These are phyloP conservation scores for Carcharodon carcharias DNA, from an alignment of 2,797 vertebrate species.

Conservation along the genomic window DNA sequence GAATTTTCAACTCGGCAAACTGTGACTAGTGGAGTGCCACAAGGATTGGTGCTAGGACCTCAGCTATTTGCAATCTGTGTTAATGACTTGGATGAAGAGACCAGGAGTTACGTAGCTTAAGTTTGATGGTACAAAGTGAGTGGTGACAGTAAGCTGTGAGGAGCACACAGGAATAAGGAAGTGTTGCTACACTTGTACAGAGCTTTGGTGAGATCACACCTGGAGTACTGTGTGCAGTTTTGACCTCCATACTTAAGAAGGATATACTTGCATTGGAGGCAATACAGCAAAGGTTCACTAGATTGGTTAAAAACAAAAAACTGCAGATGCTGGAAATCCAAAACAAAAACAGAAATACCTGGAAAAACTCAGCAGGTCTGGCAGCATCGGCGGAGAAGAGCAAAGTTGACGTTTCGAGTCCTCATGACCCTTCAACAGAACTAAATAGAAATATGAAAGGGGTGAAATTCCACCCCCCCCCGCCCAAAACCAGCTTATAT, in stretches of 20 bases:
- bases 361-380: too few relatives aligned
- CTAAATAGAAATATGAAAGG: too few relatives aligned
- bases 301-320: too few relatives aligned
- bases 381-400: neutral
- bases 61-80: neutral
- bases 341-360: too few relatives aligned
- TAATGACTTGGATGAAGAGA: neutral
- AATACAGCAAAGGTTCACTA: too few relatives aligned
- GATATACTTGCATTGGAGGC: neutral
- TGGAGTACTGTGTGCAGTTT: neutral
- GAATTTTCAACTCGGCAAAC: neutral
- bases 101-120: neutral
- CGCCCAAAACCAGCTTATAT: too few relatives aligned
- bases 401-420: too few relatives aligned
- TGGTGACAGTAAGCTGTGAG: neutral
- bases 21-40: neutral
- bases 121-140: neutral
- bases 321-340: too few relatives aligned
- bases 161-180: neutral
- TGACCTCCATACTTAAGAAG: neutral
- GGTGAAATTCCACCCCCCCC: too few relatives aligned
- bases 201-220: neutral
- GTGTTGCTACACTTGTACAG: neutral
- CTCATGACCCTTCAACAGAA: too few relatives aligned
- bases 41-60: neutral